Conservation (phyloP, 2,888 invertebrate genomes). For the Eupithecia abbreviata region DNA sequence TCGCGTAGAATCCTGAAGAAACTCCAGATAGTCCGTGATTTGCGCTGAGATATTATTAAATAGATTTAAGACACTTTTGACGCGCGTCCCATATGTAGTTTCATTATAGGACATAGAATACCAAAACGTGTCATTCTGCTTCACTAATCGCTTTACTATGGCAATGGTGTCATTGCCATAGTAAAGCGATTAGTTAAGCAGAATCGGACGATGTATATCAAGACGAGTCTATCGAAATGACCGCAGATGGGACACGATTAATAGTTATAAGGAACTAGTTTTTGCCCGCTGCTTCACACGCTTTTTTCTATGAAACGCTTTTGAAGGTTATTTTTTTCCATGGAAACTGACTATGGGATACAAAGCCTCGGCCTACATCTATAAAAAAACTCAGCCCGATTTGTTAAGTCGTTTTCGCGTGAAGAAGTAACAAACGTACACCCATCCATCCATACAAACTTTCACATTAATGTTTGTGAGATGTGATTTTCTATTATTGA, state of each 20-base stretch:
- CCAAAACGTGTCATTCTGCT: too few relatives aligned
- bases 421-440: background rate
- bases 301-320: background rate
- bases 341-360: background rate
- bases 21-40: too few relatives aligned
- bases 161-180: too few relatives aligned
- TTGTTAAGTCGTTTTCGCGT: background rate
- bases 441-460: background rate
- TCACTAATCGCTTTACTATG: too few relatives aligned
- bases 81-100: too few relatives aligned
- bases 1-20: too few relatives aligned
- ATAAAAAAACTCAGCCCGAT: background rate
- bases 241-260: background rate
- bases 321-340: background rate
- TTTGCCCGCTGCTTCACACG: background rate
- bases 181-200: too few relatives aligned
- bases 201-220: background rate
- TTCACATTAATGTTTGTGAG: background rate
- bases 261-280: background rate
- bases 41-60: too few relatives aligned
- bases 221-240: background rate
- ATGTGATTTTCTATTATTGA: too few relatives aligned
- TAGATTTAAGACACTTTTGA: too few relatives aligned
- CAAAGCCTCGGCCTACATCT: background rate
- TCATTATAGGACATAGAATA: too few relatives aligned